These are phyloP conservation scores for Sinotaia quadrata DNA, from an alignment of 2,888 invertebrate species.

Conservation along the genomic window DNA sequence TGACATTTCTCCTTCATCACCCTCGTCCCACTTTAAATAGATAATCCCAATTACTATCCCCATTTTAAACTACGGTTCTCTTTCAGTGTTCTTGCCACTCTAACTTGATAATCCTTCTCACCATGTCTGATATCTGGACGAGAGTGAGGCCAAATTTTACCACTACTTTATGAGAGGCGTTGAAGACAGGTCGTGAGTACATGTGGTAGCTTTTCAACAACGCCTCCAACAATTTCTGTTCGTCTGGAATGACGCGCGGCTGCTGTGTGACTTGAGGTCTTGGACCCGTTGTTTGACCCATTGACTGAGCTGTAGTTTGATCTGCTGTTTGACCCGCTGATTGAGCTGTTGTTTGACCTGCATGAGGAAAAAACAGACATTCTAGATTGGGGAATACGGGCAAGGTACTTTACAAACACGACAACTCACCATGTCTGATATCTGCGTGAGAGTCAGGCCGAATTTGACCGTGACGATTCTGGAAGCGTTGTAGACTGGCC, in stretches of 20 bases:
- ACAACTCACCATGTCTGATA: slow-evolving; percentile 70
- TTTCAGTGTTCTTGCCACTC: too few species aligned
- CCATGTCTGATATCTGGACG: slow-evolving; percentile 69
- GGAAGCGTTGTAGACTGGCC: slow-evolving; percentile 71
- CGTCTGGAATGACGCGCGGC: slow-evolving; percentile 56
- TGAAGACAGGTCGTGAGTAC: slow-evolving; percentile 67
- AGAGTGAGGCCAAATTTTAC: slow-evolving; percentile 68
- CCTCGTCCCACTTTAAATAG: too few species aligned
- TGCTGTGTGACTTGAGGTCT: too few species aligned
- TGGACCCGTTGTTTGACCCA: not conserved
- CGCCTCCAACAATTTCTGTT: slow-evolving; percentile 61
- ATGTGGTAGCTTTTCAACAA: slow-evolving; percentile 64
- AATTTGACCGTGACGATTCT: slow-evolving; percentile 68
- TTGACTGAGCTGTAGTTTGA: not conserved
- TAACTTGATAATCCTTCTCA: slow-evolving; percentile 50
- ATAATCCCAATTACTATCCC: too few species aligned
- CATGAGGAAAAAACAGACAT: not conserved
- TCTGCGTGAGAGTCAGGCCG: slow-evolving; percentile 70
- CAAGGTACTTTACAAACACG: too few species aligned
- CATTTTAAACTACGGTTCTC: too few species aligned
- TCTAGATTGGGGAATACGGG: too few species aligned
- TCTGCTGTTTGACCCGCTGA: not conserved
- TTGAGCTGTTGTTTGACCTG: not conserved
- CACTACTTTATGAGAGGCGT: slow-evolving; percentile 63
- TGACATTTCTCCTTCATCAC: too few species aligned